These are phyloP conservation scores for Natator depressus DNA, from an alignment of 2,113 vertebrate species.

Conservation along the genomic window DNA sequence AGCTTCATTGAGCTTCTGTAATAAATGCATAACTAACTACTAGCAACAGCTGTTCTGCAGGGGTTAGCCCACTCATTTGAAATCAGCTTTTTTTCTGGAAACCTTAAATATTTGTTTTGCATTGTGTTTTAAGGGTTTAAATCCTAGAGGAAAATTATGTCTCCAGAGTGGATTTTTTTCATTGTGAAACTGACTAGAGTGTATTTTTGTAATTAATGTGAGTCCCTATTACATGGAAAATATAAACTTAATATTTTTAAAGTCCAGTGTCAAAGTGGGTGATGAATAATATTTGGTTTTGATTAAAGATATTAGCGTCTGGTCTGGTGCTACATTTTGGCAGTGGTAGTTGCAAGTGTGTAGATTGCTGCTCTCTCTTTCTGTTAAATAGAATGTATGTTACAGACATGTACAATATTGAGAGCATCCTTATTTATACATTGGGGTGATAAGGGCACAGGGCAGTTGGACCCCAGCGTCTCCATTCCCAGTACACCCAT, in stretches of 20 bases:
- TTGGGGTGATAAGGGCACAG: not conserved
- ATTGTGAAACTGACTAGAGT: not conserved
- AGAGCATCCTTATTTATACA: fast-evolving
- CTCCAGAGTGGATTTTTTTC: not conserved
- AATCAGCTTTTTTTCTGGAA: not conserved
- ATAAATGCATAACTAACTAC: not conserved
- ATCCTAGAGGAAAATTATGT: not conserved
- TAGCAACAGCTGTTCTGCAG: not conserved
- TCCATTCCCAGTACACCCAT: not conserved
- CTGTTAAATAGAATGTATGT: fast-evolving
- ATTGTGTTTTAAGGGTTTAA: not conserved
- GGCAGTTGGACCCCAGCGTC: not conserved
- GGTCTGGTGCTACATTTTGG: not conserved
- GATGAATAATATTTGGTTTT: not conserved
- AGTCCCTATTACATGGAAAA: not conserved
- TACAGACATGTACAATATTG: fast-evolving
- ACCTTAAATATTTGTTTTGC: not conserved
- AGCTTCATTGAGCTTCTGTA: not conserved
- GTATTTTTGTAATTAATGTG: not conserved
- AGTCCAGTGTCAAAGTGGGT: not conserved
- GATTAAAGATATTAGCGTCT: not conserved
- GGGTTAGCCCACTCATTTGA: not conserved
- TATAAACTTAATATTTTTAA: not conserved
- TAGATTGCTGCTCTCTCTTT: not conserved
- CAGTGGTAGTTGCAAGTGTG: not conserved